These are phyloP conservation scores for Homalodisca vitripennis DNA, from an alignment of 1,140 invertebrate genomes.

Conservation along the genomic window DNA sequence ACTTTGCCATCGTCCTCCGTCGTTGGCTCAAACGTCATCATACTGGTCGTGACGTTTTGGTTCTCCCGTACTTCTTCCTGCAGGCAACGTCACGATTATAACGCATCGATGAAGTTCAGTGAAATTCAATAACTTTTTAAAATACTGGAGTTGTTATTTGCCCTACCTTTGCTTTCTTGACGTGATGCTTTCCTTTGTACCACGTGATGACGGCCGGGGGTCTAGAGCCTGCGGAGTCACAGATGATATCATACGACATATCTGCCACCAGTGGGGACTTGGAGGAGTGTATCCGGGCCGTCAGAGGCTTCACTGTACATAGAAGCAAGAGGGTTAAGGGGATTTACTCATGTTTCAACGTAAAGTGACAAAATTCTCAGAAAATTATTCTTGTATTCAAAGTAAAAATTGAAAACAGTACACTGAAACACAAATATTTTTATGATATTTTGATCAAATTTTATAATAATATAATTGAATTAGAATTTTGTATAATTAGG, in stretches of 20 bases:
- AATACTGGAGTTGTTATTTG: background rate
- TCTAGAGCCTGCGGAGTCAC: constrained; percentile 47
- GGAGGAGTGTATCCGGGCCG: constrained; percentile 62
- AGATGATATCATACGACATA: constrained; percentile 54
- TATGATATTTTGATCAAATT: no score
- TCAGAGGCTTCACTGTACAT: constrained; percentile 63
- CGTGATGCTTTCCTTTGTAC: constrained; percentile 40
- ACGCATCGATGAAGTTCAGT: background rate
- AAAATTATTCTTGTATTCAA: no score
- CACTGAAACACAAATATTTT: no score
- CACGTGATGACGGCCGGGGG: constrained; percentile 50
- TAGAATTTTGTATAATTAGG: no score
- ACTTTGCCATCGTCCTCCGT: constrained; percentile 79
- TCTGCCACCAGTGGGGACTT: constrained; percentile 61
- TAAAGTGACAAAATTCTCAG: no score
- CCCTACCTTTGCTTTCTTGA: constrained; percentile 39
- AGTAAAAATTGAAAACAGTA: no score
- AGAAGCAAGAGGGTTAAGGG: no score
- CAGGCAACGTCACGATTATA: no score
- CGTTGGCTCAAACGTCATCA: constrained; percentile 70
- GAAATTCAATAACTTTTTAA: background rate
- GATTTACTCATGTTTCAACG: no score
- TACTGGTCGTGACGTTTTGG: constrained; percentile 81
- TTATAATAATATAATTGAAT: no score
- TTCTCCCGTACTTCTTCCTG: constrained; percentile 76